These are phyloP conservation scores for Phalacrocorax brasilianus DNA, from an alignment of 2,113 vertebrate species.

Conservation along the genomic window DNA sequence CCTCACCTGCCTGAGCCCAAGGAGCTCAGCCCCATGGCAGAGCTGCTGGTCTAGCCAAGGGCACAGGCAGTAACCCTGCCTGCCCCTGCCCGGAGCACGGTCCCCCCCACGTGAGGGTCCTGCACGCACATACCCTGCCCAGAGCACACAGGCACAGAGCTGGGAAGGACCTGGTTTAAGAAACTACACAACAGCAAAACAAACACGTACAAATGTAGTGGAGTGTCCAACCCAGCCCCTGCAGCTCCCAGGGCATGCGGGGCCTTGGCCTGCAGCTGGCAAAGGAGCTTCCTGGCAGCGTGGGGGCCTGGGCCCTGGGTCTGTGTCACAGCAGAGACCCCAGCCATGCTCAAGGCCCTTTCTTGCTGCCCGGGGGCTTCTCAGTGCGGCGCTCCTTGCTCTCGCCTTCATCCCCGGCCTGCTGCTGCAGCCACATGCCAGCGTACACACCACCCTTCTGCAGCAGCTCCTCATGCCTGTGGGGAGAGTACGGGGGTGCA, in stretches of 20 bases:
- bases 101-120: fast-evolving
- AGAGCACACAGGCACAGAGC: not conserved
- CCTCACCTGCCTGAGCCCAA: slow-evolving; percentile 55
- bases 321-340: not conserved
- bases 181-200: slow-evolving; percentile 30
- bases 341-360: not conserved
- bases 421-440: slow-evolving; percentile 91
- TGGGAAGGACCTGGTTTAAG: slow-evolving; percentile 53
- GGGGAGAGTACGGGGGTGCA: not conserved
- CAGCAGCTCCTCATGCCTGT: slow-evolving; percentile 89
- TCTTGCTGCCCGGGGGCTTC: slow-evolving; percentile 59
- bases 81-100: fast-evolving
- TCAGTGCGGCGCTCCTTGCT: slow-evolving; percentile 73
- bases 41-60: slow-evolving; percentile 60
- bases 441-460: slow-evolving; percentile 85
- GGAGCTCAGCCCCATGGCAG: slow-evolving; percentile 59
- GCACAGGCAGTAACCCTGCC: not conserved
- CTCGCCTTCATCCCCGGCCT: slow-evolving; percentile 75
- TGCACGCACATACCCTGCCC: fast-evolving
- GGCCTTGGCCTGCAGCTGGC: fast-evolving
- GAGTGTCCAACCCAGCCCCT: slow-evolving; percentile 28
- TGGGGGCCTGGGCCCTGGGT: not conserved
- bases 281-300: not conserved
- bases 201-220: not conserved
- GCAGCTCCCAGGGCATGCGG: fast-evolving